A percentile compares a stretch with the other conserved stretches of the same genome.
Evolutionary conservation across 2,888 invertebrate species (phyloP).

Genomic region (Drosophila paracracens): DNA sequence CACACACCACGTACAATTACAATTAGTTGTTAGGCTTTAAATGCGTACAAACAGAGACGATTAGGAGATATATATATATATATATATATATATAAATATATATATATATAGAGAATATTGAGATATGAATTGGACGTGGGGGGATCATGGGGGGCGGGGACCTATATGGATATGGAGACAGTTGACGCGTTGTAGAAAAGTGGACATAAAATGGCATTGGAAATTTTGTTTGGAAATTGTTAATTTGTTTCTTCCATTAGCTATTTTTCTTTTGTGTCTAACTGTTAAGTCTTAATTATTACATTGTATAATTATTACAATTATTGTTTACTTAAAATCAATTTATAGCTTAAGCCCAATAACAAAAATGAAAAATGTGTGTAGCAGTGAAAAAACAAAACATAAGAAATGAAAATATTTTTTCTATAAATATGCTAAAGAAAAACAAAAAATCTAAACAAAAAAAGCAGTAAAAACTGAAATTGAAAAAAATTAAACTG

Average conservation of each 20-base stretch:
- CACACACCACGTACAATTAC: conserved; percentile 66
- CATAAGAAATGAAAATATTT: conserved; percentile 71
- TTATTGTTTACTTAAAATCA: conserved; percentile 75
- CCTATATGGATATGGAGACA: conserved; percentile 1
- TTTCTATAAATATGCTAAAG: conserved; percentile 75
- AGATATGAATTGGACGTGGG: conserved; percentile 1
- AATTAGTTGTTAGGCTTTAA: conserved; percentile 65
- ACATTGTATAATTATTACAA: conserved; percentile 69
- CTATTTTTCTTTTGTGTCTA: conserved; percentile 56
- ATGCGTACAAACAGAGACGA: conserved; percentile 61
- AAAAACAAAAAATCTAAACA: conserved; percentile 39
- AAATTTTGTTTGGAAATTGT: conserved; percentile 62
- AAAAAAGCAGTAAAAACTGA: conserved; percentile 58
- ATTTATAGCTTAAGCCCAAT: conserved; percentile 67
- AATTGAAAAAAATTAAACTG: conserved; percentile 31
- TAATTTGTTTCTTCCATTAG: conserved; percentile 73
- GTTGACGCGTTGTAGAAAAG: conserved; percentile 14
- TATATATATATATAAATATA: not conserved
- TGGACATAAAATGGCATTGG: conserved; percentile 41
- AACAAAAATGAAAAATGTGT: conserved; percentile 54
- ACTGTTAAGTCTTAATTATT: conserved; percentile 72
- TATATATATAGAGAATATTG: conserved; percentile 1
- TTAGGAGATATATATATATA: not conserved
- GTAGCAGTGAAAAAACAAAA: conserved; percentile 44
- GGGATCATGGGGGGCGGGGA: conserved; percentile 6